These are phyloP conservation scores for Palythoa caribaeorum DNA, from an alignment of 92 coral and sea anemone species.

Conservation along the genomic window DNA sequence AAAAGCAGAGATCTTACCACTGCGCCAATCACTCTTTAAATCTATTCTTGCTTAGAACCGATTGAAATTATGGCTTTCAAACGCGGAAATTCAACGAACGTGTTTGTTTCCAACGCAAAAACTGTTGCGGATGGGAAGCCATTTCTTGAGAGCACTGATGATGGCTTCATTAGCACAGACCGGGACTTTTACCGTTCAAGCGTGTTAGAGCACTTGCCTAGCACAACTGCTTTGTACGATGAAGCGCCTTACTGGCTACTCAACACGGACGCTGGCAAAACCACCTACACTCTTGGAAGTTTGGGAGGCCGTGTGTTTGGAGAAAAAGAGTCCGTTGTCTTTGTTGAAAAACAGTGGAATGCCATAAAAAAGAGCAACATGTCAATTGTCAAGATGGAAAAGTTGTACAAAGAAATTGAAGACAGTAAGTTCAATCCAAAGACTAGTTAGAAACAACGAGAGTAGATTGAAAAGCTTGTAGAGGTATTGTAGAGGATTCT, in stretches of 20 bases:
- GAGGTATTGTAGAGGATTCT: too few species aligned
- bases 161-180: neutral
- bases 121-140: too few species aligned
- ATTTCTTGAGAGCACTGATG: neutral
- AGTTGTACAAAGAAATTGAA: neutral
- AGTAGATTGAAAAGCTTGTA: too few species aligned
- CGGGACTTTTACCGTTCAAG: too few species aligned
- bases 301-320: constrained; percentile 9
- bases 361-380: neutral
- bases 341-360: neutral
- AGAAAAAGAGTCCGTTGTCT: constrained; percentile 1
- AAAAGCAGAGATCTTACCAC: neutral
- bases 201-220: neutral
- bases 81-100: neutral
- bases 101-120: neutral
- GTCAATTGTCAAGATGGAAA: neutral
- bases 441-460: too few species aligned
- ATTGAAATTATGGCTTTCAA: neutral
- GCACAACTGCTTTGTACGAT: neutral
- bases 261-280: neutral
- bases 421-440: neutral
- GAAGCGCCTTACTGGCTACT: neutral
- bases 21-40: neutral
- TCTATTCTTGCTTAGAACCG: neutral
- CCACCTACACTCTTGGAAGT: neutral